phyloP scores from a whole-genome alignment of 1,140 invertebrate genomes.

The Atta cephalotes region DNA sequence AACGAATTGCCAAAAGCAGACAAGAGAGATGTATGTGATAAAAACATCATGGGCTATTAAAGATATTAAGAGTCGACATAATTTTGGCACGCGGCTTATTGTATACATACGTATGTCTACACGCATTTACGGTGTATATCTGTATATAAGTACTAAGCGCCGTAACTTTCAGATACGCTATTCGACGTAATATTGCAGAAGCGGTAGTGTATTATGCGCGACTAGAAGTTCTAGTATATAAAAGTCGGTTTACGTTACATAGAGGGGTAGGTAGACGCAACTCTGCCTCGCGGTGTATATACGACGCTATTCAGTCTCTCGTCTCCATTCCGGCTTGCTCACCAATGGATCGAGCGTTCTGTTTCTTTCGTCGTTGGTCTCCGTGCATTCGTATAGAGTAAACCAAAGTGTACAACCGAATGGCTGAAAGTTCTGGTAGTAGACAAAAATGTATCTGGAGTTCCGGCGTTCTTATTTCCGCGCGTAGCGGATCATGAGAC shows the following conservation, averaged over 20 bases:
- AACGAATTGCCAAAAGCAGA: not conserved
- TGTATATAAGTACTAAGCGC: constrained; percentile 17
- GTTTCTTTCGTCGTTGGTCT: constrained; percentile 23
- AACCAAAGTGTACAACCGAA: constrained; percentile 40
- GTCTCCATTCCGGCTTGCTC: constrained; percentile 34
- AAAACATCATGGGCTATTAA: constrained; percentile 72
- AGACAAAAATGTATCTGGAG: constrained; percentile 51
- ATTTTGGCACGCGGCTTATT: constrained; percentile 75
- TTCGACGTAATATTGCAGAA: constrained; percentile 65
- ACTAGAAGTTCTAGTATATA: constrained; percentile 57
- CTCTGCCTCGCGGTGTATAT: constrained; percentile 10
- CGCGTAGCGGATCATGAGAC: constrained; percentile 28
- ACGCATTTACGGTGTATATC: not conserved
- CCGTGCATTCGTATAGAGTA: constrained; percentile 21
- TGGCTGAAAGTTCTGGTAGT: constrained; percentile 43
- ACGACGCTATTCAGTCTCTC: constrained; percentile 27
- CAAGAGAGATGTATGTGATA: constrained; percentile 16
- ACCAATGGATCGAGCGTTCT: constrained; percentile 41
- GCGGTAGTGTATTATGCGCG: constrained; percentile 70
- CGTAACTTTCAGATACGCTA: constrained; percentile 59
- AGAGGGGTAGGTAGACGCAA: constrained; percentile 41
- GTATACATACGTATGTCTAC: constrained; percentile 9
- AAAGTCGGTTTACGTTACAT: constrained; percentile 67
- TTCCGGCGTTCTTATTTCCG: constrained; percentile 36
- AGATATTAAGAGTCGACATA: constrained; percentile 76